Evolutionary conservation across 2,888 invertebrate species (phyloP).

Genomic region (Pseudoips prasinana): DNA sequence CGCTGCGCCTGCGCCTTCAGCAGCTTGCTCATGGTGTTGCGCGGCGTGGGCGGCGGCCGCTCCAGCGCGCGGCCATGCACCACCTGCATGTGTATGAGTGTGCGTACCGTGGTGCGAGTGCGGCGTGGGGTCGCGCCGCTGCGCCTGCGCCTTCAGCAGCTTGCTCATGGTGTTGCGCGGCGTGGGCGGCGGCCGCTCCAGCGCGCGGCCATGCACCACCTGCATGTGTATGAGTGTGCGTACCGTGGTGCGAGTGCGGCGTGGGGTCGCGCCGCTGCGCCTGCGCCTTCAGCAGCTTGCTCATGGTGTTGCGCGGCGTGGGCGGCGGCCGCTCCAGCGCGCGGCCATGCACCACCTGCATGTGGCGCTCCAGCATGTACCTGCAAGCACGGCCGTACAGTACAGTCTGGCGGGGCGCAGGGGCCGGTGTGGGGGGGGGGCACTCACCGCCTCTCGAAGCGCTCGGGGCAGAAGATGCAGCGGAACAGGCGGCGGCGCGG

Average conservation of each 20-base stretch:
- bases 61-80: no score
- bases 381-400: constrained; percentile 66
- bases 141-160: constrained; percentile 8
- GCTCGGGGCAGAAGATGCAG: constrained; percentile 65
- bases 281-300: constrained; percentile 75
- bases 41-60: no score
- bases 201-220: no score
- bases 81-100: no score
- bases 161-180: constrained; percentile 28
- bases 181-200: no score
- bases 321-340: constrained; percentile 72
- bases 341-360: constrained; percentile 62
- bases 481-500: constrained; percentile 63
- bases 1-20: constrained; percentile 48
- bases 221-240: no score
- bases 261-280: constrained; percentile 43
- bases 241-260: constrained; percentile 7
- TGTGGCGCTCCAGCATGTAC: constrained; percentile 75
- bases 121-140: constrained; percentile 47
- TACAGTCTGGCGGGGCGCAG: constrained; percentile 72
- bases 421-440: constrained; percentile 62
- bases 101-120: constrained; percentile 42
- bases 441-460: constrained; percentile 61
- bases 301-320: constrained; percentile 77
- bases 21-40: constrained; percentile 43